A percentile compares a stretch with the other conserved stretches of the same genome.
Evolutionary conservation across 2,797 vertebrate species (phyloP).

Genomic region (Hybognathus amarus): DNA sequence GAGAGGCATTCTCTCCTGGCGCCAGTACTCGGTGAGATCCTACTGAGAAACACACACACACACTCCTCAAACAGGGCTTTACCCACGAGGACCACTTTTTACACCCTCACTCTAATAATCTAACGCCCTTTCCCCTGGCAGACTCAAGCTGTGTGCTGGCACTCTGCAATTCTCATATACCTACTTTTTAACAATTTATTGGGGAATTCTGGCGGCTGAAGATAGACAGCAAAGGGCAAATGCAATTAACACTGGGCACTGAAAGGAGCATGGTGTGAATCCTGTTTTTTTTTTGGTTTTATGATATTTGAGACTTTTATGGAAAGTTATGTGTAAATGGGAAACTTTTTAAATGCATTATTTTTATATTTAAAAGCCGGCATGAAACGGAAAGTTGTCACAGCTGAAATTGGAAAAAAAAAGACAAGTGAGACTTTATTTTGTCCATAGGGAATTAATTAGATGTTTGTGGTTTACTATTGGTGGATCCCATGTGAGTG

Average conservation of each 20-base stretch:
- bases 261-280: slow-evolving; percentile 64
- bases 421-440: too few species aligned
- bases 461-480: not conserved
- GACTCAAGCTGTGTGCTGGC: slow-evolving; percentile 66
- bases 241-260: slow-evolving; percentile 72
- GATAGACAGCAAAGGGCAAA: slow-evolving; percentile 58
- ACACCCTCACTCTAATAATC: slow-evolving; percentile 45
- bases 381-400: too few species aligned
- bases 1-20: slow-evolving; percentile 81
- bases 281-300: slow-evolving; percentile 68
- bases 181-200: slow-evolving; percentile 80
- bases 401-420: too few species aligned
- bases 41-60: slow-evolving; percentile 71
- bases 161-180: slow-evolving; percentile 76
- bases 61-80: slow-evolving; percentile 53
- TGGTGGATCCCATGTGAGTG: not conserved
- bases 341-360: not conserved
- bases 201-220: slow-evolving; percentile 76
- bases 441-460: not conserved
- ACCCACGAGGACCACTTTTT: slow-evolving; percentile 57
- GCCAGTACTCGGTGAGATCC: slow-evolving; percentile 80
- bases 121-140: slow-evolving; percentile 67
- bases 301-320: not conserved
- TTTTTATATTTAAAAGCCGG: not conserved
- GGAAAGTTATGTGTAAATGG: not conserved